Base-by-base conservation (phyloP, 2,113 vertebrate genomes). In the Nipponia nippon region DNA sequence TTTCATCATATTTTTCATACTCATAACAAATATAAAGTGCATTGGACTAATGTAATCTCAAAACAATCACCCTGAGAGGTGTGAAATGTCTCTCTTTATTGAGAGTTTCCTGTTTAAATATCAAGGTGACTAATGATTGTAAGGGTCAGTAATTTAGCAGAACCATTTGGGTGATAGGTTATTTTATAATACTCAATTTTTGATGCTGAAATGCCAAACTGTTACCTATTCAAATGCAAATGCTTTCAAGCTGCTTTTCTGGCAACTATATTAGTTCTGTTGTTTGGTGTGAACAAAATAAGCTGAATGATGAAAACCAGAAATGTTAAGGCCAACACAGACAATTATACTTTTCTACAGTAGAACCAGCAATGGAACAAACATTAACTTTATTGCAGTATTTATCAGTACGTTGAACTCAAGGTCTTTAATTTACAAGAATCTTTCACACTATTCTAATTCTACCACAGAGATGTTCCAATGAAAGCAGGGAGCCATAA, bases 1-100 rank as follows among this genome's bases (percentile, higher is more conserved):
- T 93, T 93, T 71, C 13, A 82, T 47, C 20, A 17, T 89, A 71
- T 86, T 96, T 96, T 88, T 95, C 62, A 63, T 84, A 55, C n/a
- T 94, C 14, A 26, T 87, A 65, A 83, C 12, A 94, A 90, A 38
- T 83, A 83, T 29, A 26, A 90, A 71, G 14, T 86, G 36, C 67
- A 94, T 70, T 82, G 49, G 13, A 49, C 34, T 91, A 84, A 93
- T 53, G 58, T 53, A 52, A 76, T 90, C 58, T 80, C 65, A 56
- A 93, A 95, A 94, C 40, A 87, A 90, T 88, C 44, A 66, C 25
- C 10, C 70, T 40, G 61, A 91, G 56, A 94, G 10, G 20, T 78
- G 20, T 94, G 65, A 95, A 93, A 91, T 72, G 22, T 65, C 40
- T 69, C 63, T 87, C 62, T 69, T 58, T 87, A 77, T 72, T 44